These are phyloP conservation scores for Tyto alba DNA, from an alignment of 2,113 vertebrate species.

Conservation along the genomic window DNA sequence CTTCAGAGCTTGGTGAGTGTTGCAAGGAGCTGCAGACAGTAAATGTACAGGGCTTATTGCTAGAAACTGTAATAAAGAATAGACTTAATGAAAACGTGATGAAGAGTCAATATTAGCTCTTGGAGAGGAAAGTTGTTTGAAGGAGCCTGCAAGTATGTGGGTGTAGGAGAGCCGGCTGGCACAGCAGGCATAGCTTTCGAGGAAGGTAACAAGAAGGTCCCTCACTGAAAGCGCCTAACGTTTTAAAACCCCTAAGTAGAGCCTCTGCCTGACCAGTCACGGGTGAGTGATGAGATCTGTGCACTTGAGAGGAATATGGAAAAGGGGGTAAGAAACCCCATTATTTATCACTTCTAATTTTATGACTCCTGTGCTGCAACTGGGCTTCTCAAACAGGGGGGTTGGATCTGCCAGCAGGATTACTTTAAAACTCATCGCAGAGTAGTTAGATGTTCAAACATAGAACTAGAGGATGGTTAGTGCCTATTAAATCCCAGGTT, in stretches of 20 bases:
- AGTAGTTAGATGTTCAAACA: not conserved
- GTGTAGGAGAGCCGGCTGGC: not conserved
- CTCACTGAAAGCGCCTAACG: not conserved
- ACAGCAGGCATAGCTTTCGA: not conserved
- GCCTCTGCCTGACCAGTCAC: not conserved
- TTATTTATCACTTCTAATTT: not conserved
- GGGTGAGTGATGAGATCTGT: not conserved
- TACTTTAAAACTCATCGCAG: not conserved
- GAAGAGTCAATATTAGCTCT: conserved; percentile 59
- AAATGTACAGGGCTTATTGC: conserved; percentile 3
- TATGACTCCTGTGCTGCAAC: not conserved
- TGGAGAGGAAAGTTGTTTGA: conserved; percentile 12
- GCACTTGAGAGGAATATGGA: not conserved
- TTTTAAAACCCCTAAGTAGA: not conserved
- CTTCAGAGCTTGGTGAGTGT: not conserved
- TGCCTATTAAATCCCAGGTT: not conserved
- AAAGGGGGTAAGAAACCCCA: not conserved
- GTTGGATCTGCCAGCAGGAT: not conserved
- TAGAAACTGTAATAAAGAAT: conserved; percentile 52
- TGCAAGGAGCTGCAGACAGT: not conserved
- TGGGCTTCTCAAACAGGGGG: not conserved
- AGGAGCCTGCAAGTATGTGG: not conserved
- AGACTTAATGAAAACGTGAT: conserved; percentile 24
- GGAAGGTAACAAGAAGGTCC: not conserved
- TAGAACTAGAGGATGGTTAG: not conserved